Conservation (phyloP, 2,797 vertebrate species). For the Oreonectes daqikongensis region DNA sequence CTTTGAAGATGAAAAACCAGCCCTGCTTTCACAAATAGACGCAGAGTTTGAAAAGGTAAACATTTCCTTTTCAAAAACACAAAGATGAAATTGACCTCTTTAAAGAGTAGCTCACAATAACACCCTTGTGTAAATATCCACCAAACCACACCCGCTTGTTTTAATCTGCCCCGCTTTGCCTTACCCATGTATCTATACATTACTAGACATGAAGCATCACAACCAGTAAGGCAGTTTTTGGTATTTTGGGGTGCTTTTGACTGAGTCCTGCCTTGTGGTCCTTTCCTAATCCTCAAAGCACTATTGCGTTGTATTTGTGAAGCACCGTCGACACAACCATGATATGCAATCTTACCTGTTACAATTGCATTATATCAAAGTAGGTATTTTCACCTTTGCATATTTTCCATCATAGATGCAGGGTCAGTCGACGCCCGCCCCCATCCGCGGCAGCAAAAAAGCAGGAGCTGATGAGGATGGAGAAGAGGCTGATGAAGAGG, state of each 20-base stretch:
- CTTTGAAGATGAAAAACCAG: conserved; percentile 98
- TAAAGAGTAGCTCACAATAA: background rate
- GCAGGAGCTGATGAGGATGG: conserved; percentile 67
- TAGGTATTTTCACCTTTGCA: background rate
- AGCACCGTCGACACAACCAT: too few species aligned
- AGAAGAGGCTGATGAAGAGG: conserved; percentile 72
- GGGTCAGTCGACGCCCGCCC: conserved; percentile 87
- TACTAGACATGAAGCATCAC: too few species aligned
- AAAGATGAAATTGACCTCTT: background rate
- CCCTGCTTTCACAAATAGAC: conserved; percentile 93
- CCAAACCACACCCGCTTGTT: conserved; percentile 1
- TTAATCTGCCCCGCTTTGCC: background rate
- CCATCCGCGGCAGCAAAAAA: conserved; percentile 79
- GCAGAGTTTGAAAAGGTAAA: conserved; percentile 93
- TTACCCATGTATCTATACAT: too few species aligned
- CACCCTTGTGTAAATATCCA: background rate
- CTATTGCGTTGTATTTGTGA: too few species aligned
- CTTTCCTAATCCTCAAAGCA: too few species aligned
- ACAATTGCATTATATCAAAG: background rate
- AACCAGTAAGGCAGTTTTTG: too few species aligned
- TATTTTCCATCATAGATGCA: conserved; percentile 80
- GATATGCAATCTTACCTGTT: too few species aligned
- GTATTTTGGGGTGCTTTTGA: too few species aligned
- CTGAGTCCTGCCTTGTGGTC: too few species aligned
- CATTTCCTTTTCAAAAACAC: background rate